A percentile compares a stretch with the other conserved stretches of the same genome.
Conservation (phyloP, 2,888 invertebrate species). For the Lithophane leautieri region DNA sequence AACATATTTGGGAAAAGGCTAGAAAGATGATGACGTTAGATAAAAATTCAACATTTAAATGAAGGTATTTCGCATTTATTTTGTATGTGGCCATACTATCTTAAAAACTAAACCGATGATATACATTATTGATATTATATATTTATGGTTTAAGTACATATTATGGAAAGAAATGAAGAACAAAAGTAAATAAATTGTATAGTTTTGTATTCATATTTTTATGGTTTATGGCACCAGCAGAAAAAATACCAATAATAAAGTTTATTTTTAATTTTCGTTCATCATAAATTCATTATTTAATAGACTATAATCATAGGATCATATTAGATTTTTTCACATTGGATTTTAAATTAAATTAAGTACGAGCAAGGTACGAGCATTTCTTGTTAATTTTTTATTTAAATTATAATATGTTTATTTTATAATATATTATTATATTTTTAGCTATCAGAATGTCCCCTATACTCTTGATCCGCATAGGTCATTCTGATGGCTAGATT, state of each 20-base stretch:
- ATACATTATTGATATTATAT: no score
- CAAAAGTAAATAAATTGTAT: not conserved
- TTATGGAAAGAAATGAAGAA: not conserved
- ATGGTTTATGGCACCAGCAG: conserved; percentile 48
- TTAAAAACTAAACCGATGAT: conserved; percentile 3
- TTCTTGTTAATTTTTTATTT: not conserved
- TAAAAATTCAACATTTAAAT: not conserved
- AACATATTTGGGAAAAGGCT: no score
- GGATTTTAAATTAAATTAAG: not conserved
- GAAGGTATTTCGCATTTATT: not conserved
- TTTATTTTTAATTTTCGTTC: not conserved
- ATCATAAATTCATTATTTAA: not conserved
- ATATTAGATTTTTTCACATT: not conserved
- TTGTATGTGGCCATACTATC: conserved; percentile 10
- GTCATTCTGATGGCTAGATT: not conserved
- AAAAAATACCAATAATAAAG: not conserved
- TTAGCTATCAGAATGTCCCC: no score
- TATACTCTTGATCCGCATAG: not conserved
- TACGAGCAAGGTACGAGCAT: no score
- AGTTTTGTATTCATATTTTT: not conserved
- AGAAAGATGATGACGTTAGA: no score
- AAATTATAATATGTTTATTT: not conserved
- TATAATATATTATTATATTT: not conserved
- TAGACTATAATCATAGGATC: not conserved
- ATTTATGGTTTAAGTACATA: not conserved